Conservation (phyloP, 1,140 invertebrate species). For the Drosophila malerkotliana region DNA sequence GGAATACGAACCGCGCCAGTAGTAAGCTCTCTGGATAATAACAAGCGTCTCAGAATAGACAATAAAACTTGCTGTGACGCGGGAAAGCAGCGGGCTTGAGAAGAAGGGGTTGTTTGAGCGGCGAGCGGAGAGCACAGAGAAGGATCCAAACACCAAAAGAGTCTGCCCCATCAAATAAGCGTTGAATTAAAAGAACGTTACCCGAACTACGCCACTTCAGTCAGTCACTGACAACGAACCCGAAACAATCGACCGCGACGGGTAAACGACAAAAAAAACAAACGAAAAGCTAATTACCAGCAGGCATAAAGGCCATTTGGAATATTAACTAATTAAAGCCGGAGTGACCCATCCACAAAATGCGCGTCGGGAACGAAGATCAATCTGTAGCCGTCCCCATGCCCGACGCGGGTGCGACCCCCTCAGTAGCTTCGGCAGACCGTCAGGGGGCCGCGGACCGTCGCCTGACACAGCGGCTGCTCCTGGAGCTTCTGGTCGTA, state of each 20-base stretch:
- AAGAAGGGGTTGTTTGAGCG: slow-evolving; percentile 2
- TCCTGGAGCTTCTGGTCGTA: slow-evolving; percentile 65
- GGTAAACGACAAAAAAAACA: slow-evolving; percentile 44
- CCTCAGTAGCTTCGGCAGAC: background rate
- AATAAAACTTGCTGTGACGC: slow-evolving; percentile 45
- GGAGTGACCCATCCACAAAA: slow-evolving; percentile 32
- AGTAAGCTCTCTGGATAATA: slow-evolving; percentile 3
- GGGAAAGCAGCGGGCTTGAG: slow-evolving; percentile 6
- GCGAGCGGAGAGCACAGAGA: slow-evolving; percentile 3
- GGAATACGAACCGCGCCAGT: slow-evolving; percentile 29
- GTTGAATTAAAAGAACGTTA: slow-evolving; percentile 80
- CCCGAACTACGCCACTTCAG: slow-evolving; percentile 59
- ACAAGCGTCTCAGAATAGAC: slow-evolving; percentile 12
- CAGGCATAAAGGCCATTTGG: slow-evolving; percentile 52
- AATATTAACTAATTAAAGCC: slow-evolving; percentile 76
- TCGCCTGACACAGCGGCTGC: slow-evolving; percentile 34
- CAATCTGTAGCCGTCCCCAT: slow-evolving; percentile 7
- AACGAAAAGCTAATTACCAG: slow-evolving; percentile 66
- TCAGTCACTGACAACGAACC: slow-evolving; percentile 77
- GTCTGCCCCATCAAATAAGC: slow-evolving; percentile 56
- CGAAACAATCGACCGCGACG: slow-evolving; percentile 60
- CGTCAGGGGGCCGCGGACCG: slow-evolving; percentile 31
- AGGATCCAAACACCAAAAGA: slow-evolving; percentile 16
- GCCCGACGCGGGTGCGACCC: background rate
- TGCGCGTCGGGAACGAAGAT: slow-evolving; percentile 57